Base-by-base conservation (phyloP, 2,888 invertebrate species). In the Andrena bucephala region DNA sequence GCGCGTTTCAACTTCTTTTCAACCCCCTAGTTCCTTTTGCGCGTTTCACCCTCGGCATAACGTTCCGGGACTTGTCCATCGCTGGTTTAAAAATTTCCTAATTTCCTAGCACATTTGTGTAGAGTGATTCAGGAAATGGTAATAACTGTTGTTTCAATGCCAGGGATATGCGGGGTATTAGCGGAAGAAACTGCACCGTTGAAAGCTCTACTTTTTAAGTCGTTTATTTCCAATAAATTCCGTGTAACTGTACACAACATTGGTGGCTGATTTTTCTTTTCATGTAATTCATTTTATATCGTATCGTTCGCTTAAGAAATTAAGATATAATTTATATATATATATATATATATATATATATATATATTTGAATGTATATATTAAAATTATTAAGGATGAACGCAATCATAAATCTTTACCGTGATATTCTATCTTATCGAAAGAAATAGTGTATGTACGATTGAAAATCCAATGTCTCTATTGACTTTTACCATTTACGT, bases 221-320 rank as follows among this genome's bases (percentile, higher is more conserved):
- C 63, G 81, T 87, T 87, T 85, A 86, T 86, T 87, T 78, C 60
- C 62, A 85, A 87, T 79, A 62, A 81, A 87, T 77, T 85, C 79
- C 72, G 74, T 75, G 24, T 74, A 77, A 83, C 83, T 86, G 69
- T 87, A 87, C 84, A 85, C 71, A 87, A 87, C 80, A 83, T 81
- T 67, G 29, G 50, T 75, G 54, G 79, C 63, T 72, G 70, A 7
- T 16, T 42, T 57, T 13, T 31, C 71, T 31, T 52, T 73, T 36
- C 2, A 70, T 65, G 48, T 69, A 69, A 63, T 83, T 80, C 24
- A 65, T 72, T 77, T 77, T 83, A 29, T 62, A 50, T 13, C 36
- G 69, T 54, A 76, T 52, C 65, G 50, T 70, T 81, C 42, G 36
- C 31, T 54, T 27, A 29, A 63, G 33, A 66, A 13, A 72, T 75